A percentile compares a stretch with the other conserved stretches of the same genome.
These are phyloP conservation scores for Euzophera pinguis DNA, from an alignment of 2,888 invertebrate genomes.

Conservation along the genomic window DNA sequence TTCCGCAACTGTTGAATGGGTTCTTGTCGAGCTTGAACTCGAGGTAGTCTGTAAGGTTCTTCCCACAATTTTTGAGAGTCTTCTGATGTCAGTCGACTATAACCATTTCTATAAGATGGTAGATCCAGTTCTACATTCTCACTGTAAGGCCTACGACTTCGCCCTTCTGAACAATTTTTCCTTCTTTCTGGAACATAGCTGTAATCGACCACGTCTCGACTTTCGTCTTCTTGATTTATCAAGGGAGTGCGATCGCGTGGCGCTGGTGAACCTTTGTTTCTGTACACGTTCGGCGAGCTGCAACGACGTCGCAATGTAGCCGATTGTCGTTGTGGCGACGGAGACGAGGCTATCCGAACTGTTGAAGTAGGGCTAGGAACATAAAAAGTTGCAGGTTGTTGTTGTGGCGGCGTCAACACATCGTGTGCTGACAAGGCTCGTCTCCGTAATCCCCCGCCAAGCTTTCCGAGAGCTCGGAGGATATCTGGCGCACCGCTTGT, in stretches of 20 bases:
- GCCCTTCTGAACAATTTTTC: constrained; percentile 48
- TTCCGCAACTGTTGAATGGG: constrained; percentile 62
- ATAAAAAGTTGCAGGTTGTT: constrained; percentile 83
- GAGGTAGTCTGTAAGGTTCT: constrained; percentile 65
- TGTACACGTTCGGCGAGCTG: constrained; percentile 71
- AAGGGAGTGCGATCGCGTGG: constrained; percentile 55
- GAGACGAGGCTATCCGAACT: constrained; percentile 65
- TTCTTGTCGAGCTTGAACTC: constrained; percentile 63
- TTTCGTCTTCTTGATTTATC: constrained; percentile 61
- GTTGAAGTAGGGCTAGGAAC: constrained; percentile 81
- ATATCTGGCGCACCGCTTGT: constrained; percentile 83
- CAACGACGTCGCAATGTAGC: constrained; percentile 61
- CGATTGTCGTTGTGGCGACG: constrained; percentile 58
- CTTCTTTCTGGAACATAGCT: constrained; percentile 55
- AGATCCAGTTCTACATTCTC: constrained; percentile 68
- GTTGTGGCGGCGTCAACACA: constrained; percentile 79
- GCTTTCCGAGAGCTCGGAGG: constrained; percentile 83
- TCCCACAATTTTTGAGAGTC: constrained; percentile 62
- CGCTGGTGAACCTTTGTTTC: constrained; percentile 46
- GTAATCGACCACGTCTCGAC: constrained; percentile 63
- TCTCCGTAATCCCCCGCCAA: constrained; percentile 84
- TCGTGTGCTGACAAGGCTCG: constrained; percentile 85
- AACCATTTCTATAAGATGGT: constrained; percentile 61
- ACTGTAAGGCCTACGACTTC: constrained; percentile 66
- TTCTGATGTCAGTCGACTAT: constrained; percentile 52